Evolutionary conservation across 2,888 invertebrate genomes (phyloP).

Genomic region (Sceliomorpha sp.): DNA sequence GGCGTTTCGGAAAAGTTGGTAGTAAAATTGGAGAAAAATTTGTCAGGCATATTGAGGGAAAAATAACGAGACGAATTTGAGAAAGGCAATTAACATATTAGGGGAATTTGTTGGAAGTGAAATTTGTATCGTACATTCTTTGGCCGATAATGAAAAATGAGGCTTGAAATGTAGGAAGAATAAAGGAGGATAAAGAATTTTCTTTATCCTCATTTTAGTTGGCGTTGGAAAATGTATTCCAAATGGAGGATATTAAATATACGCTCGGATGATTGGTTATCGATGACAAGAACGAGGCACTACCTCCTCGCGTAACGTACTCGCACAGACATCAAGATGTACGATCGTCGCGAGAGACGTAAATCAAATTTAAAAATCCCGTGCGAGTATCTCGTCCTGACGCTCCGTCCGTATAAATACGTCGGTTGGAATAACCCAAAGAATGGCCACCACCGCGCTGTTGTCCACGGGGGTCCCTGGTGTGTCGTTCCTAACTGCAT

Average conservation of each 20-base stretch:
- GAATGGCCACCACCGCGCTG: slow-evolving; percentile 60
- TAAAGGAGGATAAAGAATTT: too few relatives aligned
- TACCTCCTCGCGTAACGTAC: slow-evolving; percentile 27
- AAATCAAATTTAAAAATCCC: slow-evolving; percentile 79
- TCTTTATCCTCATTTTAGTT: too few relatives aligned
- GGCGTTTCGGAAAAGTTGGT: slow-evolving; percentile 14
- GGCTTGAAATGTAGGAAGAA: too few relatives aligned
- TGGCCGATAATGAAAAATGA: too few relatives aligned
- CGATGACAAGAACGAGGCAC: slow-evolving; percentile 52
- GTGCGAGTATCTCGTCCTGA: slow-evolving; percentile 61
- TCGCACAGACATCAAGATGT: slow-evolving; percentile 59
- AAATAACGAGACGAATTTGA: too few relatives aligned
- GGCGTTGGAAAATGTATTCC: not conserved
- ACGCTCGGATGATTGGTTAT: slow-evolving; percentile 49
- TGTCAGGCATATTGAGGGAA: too few relatives aligned
- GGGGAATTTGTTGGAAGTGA: too few relatives aligned
- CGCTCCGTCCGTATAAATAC: slow-evolving; percentile 68
- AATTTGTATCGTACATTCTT: too few relatives aligned
- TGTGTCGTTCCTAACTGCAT: slow-evolving; percentile 69
- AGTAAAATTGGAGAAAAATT: too few relatives aligned
- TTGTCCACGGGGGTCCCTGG: slow-evolving; percentile 63
- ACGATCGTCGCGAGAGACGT: slow-evolving; percentile 75
- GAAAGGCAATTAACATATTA: too few relatives aligned
- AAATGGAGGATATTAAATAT: slow-evolving; percentile 3
- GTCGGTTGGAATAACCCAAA: slow-evolving; percentile 68